phyloP scores from a whole-genome alignment of 2,888 invertebrate genomes.

The Acholoe squamosa region DNA sequence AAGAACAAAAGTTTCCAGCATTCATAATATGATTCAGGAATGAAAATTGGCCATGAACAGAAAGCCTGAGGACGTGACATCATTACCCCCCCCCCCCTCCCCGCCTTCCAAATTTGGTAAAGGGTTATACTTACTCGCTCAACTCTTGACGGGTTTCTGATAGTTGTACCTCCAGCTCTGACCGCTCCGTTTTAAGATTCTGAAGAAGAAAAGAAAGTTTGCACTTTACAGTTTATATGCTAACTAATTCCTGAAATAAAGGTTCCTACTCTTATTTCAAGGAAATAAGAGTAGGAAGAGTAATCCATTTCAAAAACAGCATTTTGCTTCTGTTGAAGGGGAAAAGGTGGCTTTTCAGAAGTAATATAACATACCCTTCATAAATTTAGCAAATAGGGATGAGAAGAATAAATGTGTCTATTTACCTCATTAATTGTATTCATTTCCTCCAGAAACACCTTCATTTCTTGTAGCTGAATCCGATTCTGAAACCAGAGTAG shows the following conservation, averaged over 20 bases:
- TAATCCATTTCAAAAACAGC: too few relatives aligned
- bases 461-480: background rate
- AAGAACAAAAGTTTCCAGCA: too few relatives aligned
- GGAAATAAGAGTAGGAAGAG: too few relatives aligned
- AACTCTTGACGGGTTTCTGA: background rate
- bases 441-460: background rate
- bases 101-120: background rate
- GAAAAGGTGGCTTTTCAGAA: too few relatives aligned
- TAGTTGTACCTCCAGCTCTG: slow-evolving; percentile 14
- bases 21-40: too few relatives aligned
- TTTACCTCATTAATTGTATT: slow-evolving; percentile 9
- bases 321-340: too few relatives aligned
- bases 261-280: too few relatives aligned
- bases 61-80: too few relatives aligned
- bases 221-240: background rate
- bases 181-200: slow-evolving; percentile 16
- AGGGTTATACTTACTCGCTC: background rate
- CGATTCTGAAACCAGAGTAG: background rate
- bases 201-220: background rate
- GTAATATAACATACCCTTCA: too few relatives aligned
- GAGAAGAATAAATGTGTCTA: background rate
- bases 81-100: too few relatives aligned
- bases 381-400: too few relatives aligned
- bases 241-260: background rate
- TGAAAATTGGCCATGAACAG: too few relatives aligned